Conservation (phyloP, 2,113 vertebrate species). For the Chloropsis cyanopogon region DNA sequence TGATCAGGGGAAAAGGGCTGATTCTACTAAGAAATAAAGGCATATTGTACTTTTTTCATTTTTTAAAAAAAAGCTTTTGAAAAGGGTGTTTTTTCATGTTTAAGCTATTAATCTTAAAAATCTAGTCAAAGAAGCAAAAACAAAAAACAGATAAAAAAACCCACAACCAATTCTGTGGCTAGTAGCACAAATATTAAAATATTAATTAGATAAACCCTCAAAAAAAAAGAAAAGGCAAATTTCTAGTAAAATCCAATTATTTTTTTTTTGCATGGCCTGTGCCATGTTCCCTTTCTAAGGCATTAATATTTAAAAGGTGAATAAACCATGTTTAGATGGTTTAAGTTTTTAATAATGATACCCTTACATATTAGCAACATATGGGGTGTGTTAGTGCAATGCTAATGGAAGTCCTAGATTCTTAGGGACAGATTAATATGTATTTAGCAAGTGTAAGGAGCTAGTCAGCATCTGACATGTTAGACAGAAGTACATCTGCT, state of each 20-base stretch:
- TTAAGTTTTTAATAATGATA: not conserved
- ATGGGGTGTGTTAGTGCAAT: not conserved
- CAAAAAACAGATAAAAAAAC: not conserved
- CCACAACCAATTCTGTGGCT: not conserved
- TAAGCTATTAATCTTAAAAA: not conserved
- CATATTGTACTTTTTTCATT: rapidly evolving
- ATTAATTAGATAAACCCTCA: not conserved
- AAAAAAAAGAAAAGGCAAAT: not conserved
- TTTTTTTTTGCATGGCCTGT: not conserved
- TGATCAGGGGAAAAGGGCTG: not conserved
- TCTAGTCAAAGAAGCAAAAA: not conserved
- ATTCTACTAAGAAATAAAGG: not conserved
- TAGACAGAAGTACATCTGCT: not conserved
- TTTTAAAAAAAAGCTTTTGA: not conserved
- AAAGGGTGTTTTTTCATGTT: not conserved
- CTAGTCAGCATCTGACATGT: not conserved
- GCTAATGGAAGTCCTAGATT: not conserved
- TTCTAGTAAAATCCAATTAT: not conserved
- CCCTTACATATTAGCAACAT: not conserved
- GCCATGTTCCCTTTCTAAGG: not conserved
- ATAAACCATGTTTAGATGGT: not conserved
- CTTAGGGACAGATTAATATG: not conserved
- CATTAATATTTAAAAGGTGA: not conserved
- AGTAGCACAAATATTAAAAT: not conserved
- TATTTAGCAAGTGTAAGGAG: not conserved